These are phyloP conservation scores for Encarsia formosa DNA, from an alignment of 2,888 invertebrate genomes.

Conservation along the genomic window DNA sequence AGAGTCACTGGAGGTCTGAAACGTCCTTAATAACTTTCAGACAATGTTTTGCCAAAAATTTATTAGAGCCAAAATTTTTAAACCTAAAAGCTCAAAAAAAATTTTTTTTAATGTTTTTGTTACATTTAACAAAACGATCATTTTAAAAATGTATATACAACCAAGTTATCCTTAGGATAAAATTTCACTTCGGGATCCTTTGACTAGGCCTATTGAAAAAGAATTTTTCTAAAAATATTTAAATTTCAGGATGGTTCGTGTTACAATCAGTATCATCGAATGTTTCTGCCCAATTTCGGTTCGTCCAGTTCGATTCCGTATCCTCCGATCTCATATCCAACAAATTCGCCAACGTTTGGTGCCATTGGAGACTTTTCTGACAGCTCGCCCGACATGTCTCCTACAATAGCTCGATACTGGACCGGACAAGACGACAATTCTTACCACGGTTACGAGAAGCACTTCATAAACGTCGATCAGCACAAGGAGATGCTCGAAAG, in stretches of 20 bases:
- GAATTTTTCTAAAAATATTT: not conserved
- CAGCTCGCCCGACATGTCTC: constrained; percentile 40
- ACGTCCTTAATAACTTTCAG: too few relatives aligned
- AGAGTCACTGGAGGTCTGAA: too few relatives aligned
- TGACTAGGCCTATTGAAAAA: too few relatives aligned
- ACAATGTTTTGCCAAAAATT: too few relatives aligned
- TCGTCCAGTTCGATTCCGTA: constrained; percentile 33
- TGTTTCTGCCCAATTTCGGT: constrained; percentile 37
- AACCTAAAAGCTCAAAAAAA: not conserved
- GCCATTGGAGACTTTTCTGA: constrained; percentile 41
- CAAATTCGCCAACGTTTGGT: constrained; percentile 39
- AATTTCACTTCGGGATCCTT: too few relatives aligned
- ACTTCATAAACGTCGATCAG: constrained; percentile 32
- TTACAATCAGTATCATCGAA: constrained; percentile 40
- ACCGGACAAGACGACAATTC: constrained; percentile 32
- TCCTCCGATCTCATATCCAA: constrained; percentile 36
- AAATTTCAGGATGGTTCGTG: constrained; percentile 37
- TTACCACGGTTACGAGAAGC: constrained; percentile 33
- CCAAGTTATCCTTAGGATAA: too few relatives aligned
- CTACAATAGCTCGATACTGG: constrained; percentile 36
- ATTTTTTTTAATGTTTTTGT: not conserved
- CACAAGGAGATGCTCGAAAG: constrained; percentile 31
- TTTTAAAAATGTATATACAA: too few relatives aligned
- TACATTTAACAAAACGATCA: too few relatives aligned
- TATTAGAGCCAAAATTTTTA: too few relatives aligned